Conservation (phyloP, 2,113 vertebrate species). For the Solenodon paradoxus region DNA sequence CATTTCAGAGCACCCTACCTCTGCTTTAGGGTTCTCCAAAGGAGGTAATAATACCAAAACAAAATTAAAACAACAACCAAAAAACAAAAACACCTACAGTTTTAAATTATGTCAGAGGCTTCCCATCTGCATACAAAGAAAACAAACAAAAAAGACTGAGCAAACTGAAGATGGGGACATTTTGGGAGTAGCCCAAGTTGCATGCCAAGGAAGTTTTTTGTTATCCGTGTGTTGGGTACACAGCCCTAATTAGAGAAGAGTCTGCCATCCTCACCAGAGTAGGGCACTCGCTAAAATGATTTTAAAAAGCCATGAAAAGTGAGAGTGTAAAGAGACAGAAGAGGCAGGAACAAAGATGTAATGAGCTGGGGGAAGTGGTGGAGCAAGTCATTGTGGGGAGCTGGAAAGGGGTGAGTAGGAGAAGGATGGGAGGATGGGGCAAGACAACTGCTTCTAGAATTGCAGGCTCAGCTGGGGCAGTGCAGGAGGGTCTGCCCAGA, state of each 20-base stretch:
- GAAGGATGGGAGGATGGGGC: background rate
- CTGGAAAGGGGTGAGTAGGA: too few species aligned
- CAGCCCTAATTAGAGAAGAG: background rate
- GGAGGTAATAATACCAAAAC: background rate
- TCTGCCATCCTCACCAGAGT: background rate
- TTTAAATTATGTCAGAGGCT: background rate
- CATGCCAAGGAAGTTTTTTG: background rate
- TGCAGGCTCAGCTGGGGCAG: background rate
- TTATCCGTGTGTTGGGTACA: background rate
- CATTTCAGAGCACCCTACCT: background rate
- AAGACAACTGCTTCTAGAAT: background rate
- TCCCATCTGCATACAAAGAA: background rate
- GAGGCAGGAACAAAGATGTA: background rate
- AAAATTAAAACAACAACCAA: too few species aligned
- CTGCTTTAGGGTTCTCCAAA: background rate
- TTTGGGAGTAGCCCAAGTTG: background rate
- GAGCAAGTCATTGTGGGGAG: background rate
- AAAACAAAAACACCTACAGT: too few species aligned
- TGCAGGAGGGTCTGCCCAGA: background rate
- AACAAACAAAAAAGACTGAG: too few species aligned
- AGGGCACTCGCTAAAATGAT: background rate
- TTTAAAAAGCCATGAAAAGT: background rate
- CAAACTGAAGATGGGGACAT: rapidly evolving
- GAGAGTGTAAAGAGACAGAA: background rate
- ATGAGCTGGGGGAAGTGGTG: background rate